Evolutionary conservation across 2,113 vertebrate species (phyloP).

Genomic region (Phylloscopus trochiloides): DNA sequence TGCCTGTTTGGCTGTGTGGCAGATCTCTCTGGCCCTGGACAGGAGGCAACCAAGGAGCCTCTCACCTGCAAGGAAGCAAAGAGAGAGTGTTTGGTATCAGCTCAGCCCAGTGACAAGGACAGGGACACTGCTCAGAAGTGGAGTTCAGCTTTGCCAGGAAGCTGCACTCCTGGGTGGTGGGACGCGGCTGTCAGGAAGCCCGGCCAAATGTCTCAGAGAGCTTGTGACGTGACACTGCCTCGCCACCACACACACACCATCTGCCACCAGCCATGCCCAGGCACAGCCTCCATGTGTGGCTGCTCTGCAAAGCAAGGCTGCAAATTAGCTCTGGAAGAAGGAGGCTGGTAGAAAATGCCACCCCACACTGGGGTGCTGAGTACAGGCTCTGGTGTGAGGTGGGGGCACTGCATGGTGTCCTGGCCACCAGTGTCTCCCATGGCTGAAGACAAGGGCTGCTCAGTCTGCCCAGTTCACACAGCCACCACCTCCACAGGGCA

Average conservation of each 20-base stretch:
- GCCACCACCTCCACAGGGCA: fast-evolving
- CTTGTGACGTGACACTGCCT: constrained; percentile 35
- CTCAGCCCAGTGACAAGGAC: background rate
- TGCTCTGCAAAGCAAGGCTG: constrained; percentile 13
- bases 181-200: constrained; percentile 21
- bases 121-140: background rate
- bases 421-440: fast-evolving
- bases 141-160: background rate
- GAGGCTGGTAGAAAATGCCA: background rate
- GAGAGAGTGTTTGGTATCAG: background rate
- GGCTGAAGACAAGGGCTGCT: background rate
- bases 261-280: background rate
- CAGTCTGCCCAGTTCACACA: background rate
- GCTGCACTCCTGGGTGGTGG: background rate
- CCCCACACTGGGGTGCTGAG: background rate
- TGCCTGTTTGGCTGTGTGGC: fast-evolving
- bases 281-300: background rate
- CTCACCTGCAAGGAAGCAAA: background rate
- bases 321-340: background rate
- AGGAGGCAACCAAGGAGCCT: background rate
- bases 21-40: background rate
- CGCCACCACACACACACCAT: constrained; percentile 1
- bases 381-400: fast-evolving
- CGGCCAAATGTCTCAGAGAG: constrained; percentile 15
- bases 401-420: background rate